Conservation (phyloP, 2,113 vertebrate species). For the Oncorhynchus gorbuscha region DNA sequence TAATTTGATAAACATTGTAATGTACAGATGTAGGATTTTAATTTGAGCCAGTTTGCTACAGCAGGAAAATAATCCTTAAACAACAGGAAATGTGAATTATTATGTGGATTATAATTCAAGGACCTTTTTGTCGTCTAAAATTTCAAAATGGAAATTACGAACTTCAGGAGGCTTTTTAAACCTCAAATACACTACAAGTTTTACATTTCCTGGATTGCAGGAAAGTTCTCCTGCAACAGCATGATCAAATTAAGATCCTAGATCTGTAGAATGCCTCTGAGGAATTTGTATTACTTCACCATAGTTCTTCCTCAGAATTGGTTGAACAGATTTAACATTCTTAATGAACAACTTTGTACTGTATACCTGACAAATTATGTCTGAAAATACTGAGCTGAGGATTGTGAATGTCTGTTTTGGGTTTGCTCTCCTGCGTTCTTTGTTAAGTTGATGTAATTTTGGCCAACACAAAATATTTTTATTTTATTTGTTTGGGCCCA, state of each 20-base stretch:
- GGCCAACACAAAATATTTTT: neutral
- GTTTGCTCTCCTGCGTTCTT: neutral
- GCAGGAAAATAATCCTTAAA: too few relatives aligned
- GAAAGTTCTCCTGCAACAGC: too few relatives aligned
- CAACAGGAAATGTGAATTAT: too few relatives aligned
- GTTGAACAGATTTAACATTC: neutral
- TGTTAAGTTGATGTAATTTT: neutral
- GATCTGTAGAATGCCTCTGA: neutral
- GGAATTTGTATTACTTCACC: neutral
- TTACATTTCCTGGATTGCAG: too few relatives aligned
- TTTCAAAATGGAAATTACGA: neutral
- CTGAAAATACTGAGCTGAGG: constrained; percentile 6
- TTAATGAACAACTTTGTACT: neutral
- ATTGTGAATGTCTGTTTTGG: neutral
- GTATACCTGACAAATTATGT: neutral
- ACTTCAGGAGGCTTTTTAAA: neutral
- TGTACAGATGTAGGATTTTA: neutral
- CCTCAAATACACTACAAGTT: too few relatives aligned
- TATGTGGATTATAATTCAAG: too few relatives aligned
- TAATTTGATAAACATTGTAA: neutral
- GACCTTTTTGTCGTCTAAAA: too few relatives aligned
- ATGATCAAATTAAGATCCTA: too few relatives aligned
- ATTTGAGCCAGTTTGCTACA: too few relatives aligned
- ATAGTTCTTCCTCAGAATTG: neutral
- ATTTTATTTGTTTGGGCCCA: neutral